These are phyloP conservation scores for Wiebesia pumilae DNA, from an alignment of 1,140 invertebrate genomes.

Conservation along the genomic window DNA sequence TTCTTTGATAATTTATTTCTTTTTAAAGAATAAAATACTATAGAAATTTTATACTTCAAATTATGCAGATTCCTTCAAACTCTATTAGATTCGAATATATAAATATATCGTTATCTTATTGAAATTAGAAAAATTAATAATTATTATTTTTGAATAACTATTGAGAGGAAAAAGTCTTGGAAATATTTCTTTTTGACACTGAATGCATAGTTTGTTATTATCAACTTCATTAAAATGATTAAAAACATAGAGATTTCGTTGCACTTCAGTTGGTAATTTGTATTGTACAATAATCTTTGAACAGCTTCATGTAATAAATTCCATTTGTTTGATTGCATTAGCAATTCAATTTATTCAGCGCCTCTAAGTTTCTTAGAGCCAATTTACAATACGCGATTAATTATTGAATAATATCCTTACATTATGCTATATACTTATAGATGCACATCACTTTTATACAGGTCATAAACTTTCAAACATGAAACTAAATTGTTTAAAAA, in stretches of 20 bases:
- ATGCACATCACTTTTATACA: slow-evolving; percentile 10
- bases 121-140: neutral
- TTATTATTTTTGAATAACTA: neutral
- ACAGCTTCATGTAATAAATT: slow-evolving; percentile 56
- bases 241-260: slow-evolving; percentile 57
- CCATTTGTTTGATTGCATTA: slow-evolving; percentile 68
- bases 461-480: neutral
- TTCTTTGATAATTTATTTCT: neutral
- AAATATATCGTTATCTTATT: neutral
- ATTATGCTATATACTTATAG: slow-evolving; percentile 16
- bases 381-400: slow-evolving; percentile 32
- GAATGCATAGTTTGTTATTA: neutral
- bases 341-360: slow-evolving; percentile 65
- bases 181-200: neutral
- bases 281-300: slow-evolving; percentile 52
- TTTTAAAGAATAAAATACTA: neutral
- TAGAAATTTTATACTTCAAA: neutral
- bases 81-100: neutral
- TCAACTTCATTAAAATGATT: neutral
- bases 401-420: neutral
- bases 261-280: slow-evolving; percentile 56
- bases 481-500: neutral
- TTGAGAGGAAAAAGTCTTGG: neutral
- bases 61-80: neutral
- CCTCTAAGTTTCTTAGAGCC: slow-evolving; percentile 20